Base-by-base conservation (phyloP, 2,888 invertebrate species). In the Lobophora halterata region DNA sequence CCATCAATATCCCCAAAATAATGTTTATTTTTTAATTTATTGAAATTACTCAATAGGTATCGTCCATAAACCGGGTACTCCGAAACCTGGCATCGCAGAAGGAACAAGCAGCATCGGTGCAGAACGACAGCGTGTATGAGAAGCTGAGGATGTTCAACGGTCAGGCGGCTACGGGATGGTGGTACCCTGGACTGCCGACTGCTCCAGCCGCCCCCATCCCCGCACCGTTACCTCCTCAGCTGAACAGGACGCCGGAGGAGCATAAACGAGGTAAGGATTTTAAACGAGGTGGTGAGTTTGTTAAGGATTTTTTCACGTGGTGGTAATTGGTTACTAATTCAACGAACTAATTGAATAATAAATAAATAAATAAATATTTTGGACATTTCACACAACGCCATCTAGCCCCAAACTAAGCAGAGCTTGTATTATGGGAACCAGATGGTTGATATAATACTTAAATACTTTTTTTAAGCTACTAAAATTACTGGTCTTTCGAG, bases 21-120 rank as follows among this genome's bases (percentile, higher is more conserved):
- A 35, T 36, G 34, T 44, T 44, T 37, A 39, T 36, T 36, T 34
- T 37, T 31, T 43, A 28, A 21, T 40, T 39, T 18, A 39, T 20
- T 23, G 20, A 32, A 19, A 5, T 33, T 6, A 35, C 24, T 35
- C 21, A 9, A 16, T 90, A 98, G 97, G 97, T 98, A 54, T 98
- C 98, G 49, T 98, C 97, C 68, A 99, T 99, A 82, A 99, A 99
- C 90, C 93, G 99, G 61, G 99, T 99, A 46, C 90, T 99, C 41
- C 90, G 99, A 50, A 99, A 98, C 88, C 90, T 99, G 64, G 97
- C 98, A 12, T 96, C 97, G 30, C 97, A 97, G 83, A 99, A 98
- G 81, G 98, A 97, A 85, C 96, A 96, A 79, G 95, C 96, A 61
- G 92, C 93, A 24, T 91, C 91, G 24, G 91, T 92, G 54, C 93